Evolutionary conservation across 2,888 invertebrate species (phyloP).

Genomic region (Anthophora plumipes): DNA sequence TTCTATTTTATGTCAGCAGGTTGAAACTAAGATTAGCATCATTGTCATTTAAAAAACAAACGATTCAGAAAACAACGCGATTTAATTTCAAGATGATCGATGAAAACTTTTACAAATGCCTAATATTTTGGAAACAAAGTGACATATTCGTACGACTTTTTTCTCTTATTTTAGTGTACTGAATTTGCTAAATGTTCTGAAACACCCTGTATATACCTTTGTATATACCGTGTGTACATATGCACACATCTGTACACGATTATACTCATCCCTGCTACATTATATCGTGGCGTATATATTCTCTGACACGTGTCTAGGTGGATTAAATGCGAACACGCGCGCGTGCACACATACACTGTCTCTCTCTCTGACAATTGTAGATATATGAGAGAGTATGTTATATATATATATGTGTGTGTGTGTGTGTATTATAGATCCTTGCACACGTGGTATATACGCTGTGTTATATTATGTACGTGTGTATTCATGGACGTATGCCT

Average conservation of each 20-base stretch:
- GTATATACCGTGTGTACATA: neutral
- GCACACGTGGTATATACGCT: conserved; percentile 21
- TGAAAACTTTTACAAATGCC: too few species aligned
- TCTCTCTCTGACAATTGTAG: conserved; percentile 23
- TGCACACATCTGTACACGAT: conserved; percentile 38
- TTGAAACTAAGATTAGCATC: too few species aligned
- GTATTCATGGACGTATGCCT: conserved; percentile 46
- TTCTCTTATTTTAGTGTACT: too few species aligned
- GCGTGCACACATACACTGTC: neutral
- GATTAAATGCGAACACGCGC: conserved; percentile 29
- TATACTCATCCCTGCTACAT: conserved; percentile 48
- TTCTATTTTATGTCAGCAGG: too few species aligned
- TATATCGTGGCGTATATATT: conserved; percentile 48
- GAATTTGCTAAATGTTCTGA: too few species aligned
- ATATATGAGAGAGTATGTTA: too few species aligned
- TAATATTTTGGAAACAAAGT: too few species aligned
- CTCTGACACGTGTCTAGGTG: conserved; percentile 47
- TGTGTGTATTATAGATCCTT: neutral
- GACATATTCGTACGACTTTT: too few species aligned
- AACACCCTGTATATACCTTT: neutral
- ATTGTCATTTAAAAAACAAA: too few species aligned
- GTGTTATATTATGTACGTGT: conserved; percentile 40
- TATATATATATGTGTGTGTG: conserved; percentile 19
- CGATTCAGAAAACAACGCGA: too few species aligned
- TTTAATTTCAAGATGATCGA: too few species aligned